Conservation (phyloP, 2,113 vertebrate species). For the Clinocottus analis region DNA sequence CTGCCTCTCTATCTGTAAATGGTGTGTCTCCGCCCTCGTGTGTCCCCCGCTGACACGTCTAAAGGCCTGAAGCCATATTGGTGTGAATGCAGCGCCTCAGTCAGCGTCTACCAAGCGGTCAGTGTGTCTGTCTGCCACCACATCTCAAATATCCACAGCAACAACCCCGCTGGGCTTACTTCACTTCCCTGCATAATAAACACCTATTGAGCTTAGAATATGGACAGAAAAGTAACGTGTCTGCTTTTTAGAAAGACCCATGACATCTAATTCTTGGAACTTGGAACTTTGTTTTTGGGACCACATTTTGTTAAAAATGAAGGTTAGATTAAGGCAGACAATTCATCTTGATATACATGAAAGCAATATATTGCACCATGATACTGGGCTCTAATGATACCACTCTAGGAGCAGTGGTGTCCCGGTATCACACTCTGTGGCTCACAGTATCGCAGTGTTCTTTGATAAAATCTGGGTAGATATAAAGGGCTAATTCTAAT, state of each 20-base stretch:
- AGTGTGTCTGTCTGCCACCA: slow-evolving; percentile 38
- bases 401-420: background rate
- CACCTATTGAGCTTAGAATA: background rate
- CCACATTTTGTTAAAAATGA: no score
- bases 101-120: slow-evolving; percentile 17
- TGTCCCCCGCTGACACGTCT: slow-evolving; percentile 15
- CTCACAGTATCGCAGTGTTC: background rate
- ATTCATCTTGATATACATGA: background rate
- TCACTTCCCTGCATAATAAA: slow-evolving; percentile 17
- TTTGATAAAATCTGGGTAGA: background rate
- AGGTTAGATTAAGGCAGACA: no score
- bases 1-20: background rate
- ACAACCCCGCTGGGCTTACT: slow-evolving; percentile 20
- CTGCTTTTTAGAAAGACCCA: background rate
- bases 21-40: background rate
- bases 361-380: background rate
- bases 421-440: background rate
- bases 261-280: background rate
- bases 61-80: slow-evolving; percentile 67
- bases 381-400: background rate
- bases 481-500: background rate
- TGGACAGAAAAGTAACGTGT: background rate
- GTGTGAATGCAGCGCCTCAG: slow-evolving; percentile 62
- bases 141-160: background rate
- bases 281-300: no score